Evolutionary conservation across 2,797 vertebrate species (phyloP).

Genomic region (Philypnodon macrostomus): DNA sequence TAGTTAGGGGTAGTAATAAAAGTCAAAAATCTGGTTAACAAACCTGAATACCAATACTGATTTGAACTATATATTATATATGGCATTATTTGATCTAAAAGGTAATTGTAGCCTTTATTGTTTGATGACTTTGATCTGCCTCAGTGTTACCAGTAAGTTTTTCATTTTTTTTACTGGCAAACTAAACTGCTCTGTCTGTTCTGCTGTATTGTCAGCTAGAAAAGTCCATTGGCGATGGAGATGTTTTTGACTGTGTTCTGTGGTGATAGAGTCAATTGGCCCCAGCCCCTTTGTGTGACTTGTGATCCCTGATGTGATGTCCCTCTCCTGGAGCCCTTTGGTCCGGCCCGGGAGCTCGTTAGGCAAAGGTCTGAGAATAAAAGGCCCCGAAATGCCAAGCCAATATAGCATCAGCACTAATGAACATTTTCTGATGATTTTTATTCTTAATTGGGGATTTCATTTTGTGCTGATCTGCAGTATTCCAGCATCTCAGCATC

Average conservation of each 20-base stretch:
- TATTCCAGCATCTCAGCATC: conserved; percentile 56
- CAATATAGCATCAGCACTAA: conserved; percentile 50
- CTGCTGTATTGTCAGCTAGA: conserved; percentile 38
- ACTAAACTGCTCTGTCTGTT: too few species aligned
- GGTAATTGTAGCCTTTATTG: too few species aligned
- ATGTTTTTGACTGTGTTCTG: too few species aligned
- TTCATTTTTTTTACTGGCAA: too few species aligned
- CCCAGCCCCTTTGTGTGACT: conserved; percentile 50
- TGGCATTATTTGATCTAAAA: too few species aligned
- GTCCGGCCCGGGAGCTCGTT: conserved; percentile 51
- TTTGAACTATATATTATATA: too few species aligned
- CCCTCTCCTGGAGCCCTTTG: conserved; percentile 22
- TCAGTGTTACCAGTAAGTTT: too few species aligned
- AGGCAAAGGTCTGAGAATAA: conserved; percentile 48
- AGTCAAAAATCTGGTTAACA: too few species aligned
- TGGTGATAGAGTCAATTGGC: conserved; percentile 47
- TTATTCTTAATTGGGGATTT: conserved; percentile 53
- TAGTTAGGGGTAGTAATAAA: too few species aligned
- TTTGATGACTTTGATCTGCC: too few species aligned
- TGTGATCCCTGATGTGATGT: conserved; percentile 45
- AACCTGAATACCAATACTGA: too few species aligned
- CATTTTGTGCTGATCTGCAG: conserved; percentile 58
- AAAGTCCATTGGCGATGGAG: conserved; percentile 28
- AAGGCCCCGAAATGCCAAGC: conserved; percentile 59
- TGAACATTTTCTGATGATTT: conserved; percentile 56